A percentile compares a stretch with the other conserved stretches of the same genome.
These are phyloP conservation scores for Umimayanthus chanpuru DNA, from an alignment of 92 coral and sea anemone species.

Conservation along the genomic window DNA sequence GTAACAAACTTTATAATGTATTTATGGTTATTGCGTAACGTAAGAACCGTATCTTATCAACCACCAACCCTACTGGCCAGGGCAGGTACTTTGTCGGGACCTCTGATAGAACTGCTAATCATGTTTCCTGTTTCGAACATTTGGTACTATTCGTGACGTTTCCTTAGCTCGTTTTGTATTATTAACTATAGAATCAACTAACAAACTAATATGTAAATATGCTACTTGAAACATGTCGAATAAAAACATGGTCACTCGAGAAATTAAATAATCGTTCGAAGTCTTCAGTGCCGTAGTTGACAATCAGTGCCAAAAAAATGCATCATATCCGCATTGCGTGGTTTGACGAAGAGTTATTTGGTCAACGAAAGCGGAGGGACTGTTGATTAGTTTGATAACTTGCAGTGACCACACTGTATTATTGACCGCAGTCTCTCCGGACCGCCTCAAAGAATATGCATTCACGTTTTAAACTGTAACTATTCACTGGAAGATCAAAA, in stretches of 20 bases:
- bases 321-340: slow-evolving; percentile 6
- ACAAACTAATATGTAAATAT: too few species aligned
- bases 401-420: background rate
- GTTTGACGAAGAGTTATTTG: slow-evolving; percentile 4
- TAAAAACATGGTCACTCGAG: too few species aligned
- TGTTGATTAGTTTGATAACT: background rate
- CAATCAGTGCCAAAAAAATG: background rate
- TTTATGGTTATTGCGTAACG: too few species aligned
- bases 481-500: background rate
- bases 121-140: too few species aligned
- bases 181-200: too few species aligned
- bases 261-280: slow-evolving; percentile 4
- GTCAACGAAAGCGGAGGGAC: slow-evolving; percentile 3
- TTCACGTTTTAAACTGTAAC: background rate
- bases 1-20: too few species aligned
- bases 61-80: too few species aligned
- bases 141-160: too few species aligned
- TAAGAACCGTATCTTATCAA: background rate
- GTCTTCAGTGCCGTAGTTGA: slow-evolving; percentile 5
- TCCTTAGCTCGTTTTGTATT: too few species aligned
- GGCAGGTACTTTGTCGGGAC: too few species aligned
- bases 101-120: too few species aligned
- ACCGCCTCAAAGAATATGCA: background rate
- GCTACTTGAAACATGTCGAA: too few species aligned
- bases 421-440: slow-evolving; percentile 1